Conservation (phyloP, 2,797 vertebrate genomes). For the Schizopygopsis malacanthus region DNA sequence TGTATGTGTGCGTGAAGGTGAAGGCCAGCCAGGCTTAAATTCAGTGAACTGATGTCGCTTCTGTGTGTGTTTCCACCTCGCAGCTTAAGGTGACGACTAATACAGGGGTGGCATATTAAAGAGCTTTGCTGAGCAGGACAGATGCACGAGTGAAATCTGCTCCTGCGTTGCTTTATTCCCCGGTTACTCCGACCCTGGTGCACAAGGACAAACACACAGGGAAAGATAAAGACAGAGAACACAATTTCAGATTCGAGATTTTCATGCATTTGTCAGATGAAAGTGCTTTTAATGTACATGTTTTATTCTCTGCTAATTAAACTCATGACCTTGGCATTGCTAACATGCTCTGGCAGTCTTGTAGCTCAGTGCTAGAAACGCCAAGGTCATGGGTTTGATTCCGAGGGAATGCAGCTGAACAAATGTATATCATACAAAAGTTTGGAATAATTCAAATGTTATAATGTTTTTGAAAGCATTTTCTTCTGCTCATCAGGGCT, state of each 20-base stretch:
- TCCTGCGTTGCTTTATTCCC: conserved; percentile 6
- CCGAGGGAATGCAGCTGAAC: not conserved
- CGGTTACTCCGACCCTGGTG: conserved; percentile 25
- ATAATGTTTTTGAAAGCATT: not conserved
- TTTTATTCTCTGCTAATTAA: not conserved
- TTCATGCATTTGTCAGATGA: not conserved
- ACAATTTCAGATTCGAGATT: not conserved
- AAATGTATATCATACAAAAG: not conserved
- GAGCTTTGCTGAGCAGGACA: conserved; percentile 41
- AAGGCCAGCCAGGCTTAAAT: conserved; percentile 30
- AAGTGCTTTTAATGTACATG: not conserved
- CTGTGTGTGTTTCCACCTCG: conserved; percentile 27
- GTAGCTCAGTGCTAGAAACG: not conserved
- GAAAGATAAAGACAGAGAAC: conserved; percentile 4
- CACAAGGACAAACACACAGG: conserved; percentile 20
- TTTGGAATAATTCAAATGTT: not conserved
- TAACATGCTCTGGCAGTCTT: not conserved
- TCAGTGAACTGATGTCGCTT: conserved; percentile 31
- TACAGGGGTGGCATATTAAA: conserved; percentile 49
- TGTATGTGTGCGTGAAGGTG: conserved; percentile 33
- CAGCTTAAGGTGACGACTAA: conserved; percentile 40
- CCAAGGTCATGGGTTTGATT: conserved; percentile 2
- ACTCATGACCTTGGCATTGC: not conserved
- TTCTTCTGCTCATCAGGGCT: not conserved
- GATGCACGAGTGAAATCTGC: conserved; percentile 22